A percentile compares a stretch with the other conserved stretches of the same genome.
These are phyloP conservation scores for Xenopus laevis DNA, from an alignment of 2,113 vertebrate species.

Conservation along the genomic window DNA sequence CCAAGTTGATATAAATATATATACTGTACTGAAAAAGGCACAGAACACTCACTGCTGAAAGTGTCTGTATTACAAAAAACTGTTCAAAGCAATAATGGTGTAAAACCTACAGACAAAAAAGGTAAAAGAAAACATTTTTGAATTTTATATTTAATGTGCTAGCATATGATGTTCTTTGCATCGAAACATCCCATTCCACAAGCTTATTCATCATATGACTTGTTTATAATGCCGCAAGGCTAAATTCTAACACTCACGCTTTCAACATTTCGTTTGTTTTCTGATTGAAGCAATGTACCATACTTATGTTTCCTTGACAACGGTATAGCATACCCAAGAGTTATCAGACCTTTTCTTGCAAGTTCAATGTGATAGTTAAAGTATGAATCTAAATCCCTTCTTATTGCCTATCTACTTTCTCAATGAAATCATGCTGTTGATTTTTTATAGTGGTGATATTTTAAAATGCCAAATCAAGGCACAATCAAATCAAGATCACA, in stretches of 20 bases:
- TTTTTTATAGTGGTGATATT: background rate
- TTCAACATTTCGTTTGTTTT: conserved; percentile 26
- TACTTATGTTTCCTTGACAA: conserved; percentile 40
- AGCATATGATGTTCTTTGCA: background rate
- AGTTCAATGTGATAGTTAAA: conserved; percentile 40
- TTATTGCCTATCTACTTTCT: conserved; percentile 23
- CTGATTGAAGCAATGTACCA: conserved; percentile 15
- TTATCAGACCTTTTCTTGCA: conserved; percentile 40
- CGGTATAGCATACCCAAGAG: conserved; percentile 18
- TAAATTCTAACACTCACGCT: conserved; percentile 23
- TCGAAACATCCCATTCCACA: background rate
- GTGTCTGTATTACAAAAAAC: background rate
- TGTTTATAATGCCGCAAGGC: conserved; percentile 29
- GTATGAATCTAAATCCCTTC: conserved; percentile 20
- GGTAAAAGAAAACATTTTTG: background rate
- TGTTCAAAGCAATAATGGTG: background rate
- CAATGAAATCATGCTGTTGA: background rate
- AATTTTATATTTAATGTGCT: conserved; percentile 1
- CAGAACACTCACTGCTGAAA: background rate
- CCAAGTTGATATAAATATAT: no score
- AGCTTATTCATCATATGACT: conserved; percentile 7
- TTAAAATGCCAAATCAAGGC: background rate
- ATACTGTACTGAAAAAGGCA: no score
- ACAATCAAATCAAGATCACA: background rate
- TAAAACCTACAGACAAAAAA: background rate